phyloP scores from a whole-genome alignment of 2,113 vertebrate species.

The Ophthalmolycus amberensis region DNA sequence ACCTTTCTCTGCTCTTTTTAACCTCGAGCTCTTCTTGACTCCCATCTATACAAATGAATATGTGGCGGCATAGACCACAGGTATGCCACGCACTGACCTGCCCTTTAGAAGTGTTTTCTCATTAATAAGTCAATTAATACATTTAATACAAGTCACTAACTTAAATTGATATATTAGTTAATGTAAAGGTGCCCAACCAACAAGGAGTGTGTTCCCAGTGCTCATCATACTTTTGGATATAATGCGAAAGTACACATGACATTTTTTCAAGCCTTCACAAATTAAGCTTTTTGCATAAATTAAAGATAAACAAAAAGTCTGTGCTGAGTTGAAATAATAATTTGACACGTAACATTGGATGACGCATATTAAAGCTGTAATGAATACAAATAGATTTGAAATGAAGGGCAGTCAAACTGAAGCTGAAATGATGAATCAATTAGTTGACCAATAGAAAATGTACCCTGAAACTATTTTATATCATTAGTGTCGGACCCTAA shows the following conservation, averaged over 20 bases:
- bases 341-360: background rate
- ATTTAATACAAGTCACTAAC: background rate
- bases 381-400: background rate
- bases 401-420: background rate
- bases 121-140: background rate
- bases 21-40: slow-evolving; percentile 2
- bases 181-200: background rate
- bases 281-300: background rate
- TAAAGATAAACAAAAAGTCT: background rate
- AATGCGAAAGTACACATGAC: background rate
- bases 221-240: background rate
- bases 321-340: background rate
- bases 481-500: background rate
- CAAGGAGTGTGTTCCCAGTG: background rate
- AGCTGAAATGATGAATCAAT: background rate
- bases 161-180: background rate
- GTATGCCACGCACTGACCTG: background rate
- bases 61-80: background rate
- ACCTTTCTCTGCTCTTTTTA: slow-evolving; percentile 10
- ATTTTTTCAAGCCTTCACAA: background rate
- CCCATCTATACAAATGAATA: background rate
- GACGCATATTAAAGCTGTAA: background rate
- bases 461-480: background rate
- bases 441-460: background rate
- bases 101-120: background rate